Evolutionary conservation across 2,113 vertebrate genomes (phyloP).

Genomic region (Leuciscus idus): DNA sequence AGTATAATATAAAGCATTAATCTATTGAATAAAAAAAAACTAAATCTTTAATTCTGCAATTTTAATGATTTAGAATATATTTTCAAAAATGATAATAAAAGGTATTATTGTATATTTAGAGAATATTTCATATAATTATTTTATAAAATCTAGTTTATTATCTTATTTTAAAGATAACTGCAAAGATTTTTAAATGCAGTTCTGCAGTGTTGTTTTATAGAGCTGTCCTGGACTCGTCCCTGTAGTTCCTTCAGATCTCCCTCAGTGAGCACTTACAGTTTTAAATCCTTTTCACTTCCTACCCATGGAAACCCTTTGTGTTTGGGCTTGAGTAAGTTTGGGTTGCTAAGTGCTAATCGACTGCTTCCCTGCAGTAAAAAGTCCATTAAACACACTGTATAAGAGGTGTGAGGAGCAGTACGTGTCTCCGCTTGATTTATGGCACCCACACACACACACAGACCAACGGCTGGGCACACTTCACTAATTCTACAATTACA

Average conservation of each 20-base stretch:
- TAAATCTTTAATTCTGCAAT: background rate
- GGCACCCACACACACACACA: constrained; percentile 28
- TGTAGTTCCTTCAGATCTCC: constrained; percentile 12
- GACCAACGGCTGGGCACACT: constrained; percentile 32
- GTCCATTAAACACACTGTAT: constrained; percentile 49
- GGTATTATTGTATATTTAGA: background rate
- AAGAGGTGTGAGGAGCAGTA: constrained; percentile 45
- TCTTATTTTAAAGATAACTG: background rate
- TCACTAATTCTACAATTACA: constrained; percentile 39
- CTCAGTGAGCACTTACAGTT: constrained; percentile 34
- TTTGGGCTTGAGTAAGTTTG: constrained; percentile 48
- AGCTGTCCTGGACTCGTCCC: background rate
- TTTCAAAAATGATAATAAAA: too few relatives aligned
- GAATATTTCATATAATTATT: background rate
- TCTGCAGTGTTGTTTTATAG: background rate
- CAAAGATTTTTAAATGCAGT: background rate
- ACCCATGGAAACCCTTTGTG: constrained; percentile 54
- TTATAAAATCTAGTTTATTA: background rate
- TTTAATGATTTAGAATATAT: too few relatives aligned
- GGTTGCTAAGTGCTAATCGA: constrained; percentile 55
- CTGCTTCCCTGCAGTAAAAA: constrained; percentile 42
- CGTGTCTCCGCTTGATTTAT: constrained; percentile 30
- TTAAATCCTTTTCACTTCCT: constrained; percentile 57
- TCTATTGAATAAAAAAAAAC: too few relatives aligned
- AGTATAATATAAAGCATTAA: background rate